Evolutionary conservation across 1,140 invertebrate genomes (phyloP).

Genomic region (Philopotamus ludificatus): DNA sequence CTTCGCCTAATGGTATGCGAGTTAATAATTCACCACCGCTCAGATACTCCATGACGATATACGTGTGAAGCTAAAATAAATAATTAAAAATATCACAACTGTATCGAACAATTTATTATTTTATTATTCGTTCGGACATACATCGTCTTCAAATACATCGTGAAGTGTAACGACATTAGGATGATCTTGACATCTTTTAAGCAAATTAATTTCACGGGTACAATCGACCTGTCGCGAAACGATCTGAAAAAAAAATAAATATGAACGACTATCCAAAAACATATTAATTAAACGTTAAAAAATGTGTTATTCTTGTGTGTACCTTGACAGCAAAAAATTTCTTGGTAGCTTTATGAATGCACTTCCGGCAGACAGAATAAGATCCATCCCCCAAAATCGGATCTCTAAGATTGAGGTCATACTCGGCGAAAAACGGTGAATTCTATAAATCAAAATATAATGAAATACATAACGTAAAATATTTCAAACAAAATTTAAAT

Average conservation of each 20-base stretch:
- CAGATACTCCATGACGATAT: slow-evolving; percentile 84
- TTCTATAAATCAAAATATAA: slow-evolving; percentile 57
- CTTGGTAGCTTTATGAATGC: slow-evolving; percentile 70
- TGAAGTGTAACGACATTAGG: slow-evolving; percentile 83
- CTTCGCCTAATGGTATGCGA: slow-evolving; percentile 55
- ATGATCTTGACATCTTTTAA: slow-evolving; percentile 82
- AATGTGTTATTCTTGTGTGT: background rate
- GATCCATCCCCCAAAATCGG: slow-evolving; percentile 82
- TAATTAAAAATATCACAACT: slow-evolving; percentile 11
- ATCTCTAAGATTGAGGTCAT: slow-evolving; percentile 69
- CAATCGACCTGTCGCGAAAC: slow-evolving; percentile 77
- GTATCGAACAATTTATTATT: background rate
- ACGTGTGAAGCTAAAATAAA: slow-evolving; percentile 62
- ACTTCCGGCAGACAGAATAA: slow-evolving; percentile 85
- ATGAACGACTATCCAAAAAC: background rate
- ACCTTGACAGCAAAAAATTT: slow-evolving; percentile 83
- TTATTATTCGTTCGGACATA: slow-evolving; percentile 40
- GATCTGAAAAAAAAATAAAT: slow-evolving; percentile 58
- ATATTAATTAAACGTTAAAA: background rate
- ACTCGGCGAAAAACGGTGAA: slow-evolving; percentile 83
- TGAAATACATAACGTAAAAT: slow-evolving; percentile 16
- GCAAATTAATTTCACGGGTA: slow-evolving; percentile 72
- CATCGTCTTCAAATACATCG: slow-evolving; percentile 79
- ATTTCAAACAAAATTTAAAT: too few relatives aligned
- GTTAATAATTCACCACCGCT: slow-evolving; percentile 85